Evolutionary conservation across 2,113 vertebrate species (phyloP).

Genomic region (Toxotes jaculatrix): DNA sequence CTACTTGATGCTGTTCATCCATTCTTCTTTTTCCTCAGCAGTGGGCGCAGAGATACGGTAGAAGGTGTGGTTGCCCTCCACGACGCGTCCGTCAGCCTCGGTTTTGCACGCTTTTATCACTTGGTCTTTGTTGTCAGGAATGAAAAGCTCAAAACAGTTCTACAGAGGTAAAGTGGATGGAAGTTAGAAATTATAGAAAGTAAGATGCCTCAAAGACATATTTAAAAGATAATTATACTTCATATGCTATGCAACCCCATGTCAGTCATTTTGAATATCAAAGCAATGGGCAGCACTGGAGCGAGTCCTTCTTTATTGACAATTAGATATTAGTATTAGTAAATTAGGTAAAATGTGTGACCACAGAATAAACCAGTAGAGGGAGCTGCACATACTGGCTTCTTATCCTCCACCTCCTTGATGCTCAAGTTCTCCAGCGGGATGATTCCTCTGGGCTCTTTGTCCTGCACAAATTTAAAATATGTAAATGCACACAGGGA

Average conservation of each 20-base stretch:
- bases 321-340: not conserved
- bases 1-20: constrained; percentile 99
- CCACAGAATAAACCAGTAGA: constrained; percentile 36
- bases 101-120: constrained; percentile 99
- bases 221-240: not conserved
- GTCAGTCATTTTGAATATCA: not conserved
- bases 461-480: constrained; percentile 85
- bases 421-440: constrained; percentile 98
- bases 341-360: not conserved
- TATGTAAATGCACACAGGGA: not conserved
- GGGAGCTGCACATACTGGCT: constrained; percentile 88
- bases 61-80: constrained; percentile 98
- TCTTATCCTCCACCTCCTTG: constrained; percentile 98
- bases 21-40: constrained; percentile 94
- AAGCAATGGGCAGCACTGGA: not conserved
- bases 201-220: not conserved
- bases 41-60: constrained; percentile 97
- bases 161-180: constrained; percentile 58
- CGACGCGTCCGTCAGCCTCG: constrained; percentile 95
- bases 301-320: not conserved
- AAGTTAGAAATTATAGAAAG: constrained; percentile 1
- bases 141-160: constrained; percentile 99
- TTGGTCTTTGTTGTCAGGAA: constrained; percentile 97
- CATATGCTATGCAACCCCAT: not conserved
- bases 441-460: constrained; percentile 98